phyloP scores from a whole-genome alignment of 2,113 vertebrate genomes.

The Scophthalmus maximus region DNA sequence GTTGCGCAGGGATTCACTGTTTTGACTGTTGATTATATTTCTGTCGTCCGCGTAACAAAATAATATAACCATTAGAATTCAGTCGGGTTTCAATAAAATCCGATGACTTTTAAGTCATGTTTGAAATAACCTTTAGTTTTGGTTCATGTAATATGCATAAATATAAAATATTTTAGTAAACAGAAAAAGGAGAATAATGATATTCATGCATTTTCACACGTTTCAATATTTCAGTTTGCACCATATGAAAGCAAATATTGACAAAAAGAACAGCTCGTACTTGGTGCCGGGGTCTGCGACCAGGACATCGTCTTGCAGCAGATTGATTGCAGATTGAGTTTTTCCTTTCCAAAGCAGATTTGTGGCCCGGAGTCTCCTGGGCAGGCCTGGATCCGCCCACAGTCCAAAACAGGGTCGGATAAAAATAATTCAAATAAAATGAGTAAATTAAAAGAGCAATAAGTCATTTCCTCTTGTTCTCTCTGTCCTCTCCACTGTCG shows the following conservation, averaged over 20 bases:
- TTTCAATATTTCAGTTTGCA: not conserved
- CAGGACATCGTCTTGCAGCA: slow-evolving; percentile 90
- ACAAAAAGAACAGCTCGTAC: slow-evolving; percentile 70
- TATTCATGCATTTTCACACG: no score
- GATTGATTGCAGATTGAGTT: slow-evolving; percentile 87
- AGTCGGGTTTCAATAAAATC: no score
- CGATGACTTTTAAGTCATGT: no score
- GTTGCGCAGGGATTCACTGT: no score
- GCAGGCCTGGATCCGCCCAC: slow-evolving; percentile 82
- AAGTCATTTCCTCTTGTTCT: not conserved
- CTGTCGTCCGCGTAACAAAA: no score
- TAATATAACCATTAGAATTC: no score
- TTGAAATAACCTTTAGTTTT: no score
- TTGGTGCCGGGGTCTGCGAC: slow-evolving; percentile 93
- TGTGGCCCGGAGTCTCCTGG: slow-evolving; percentile 88
- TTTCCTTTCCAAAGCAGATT: slow-evolving; percentile 91
- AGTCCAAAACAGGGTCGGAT: not conserved
- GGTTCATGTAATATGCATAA: no score
- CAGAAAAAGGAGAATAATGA: no score
- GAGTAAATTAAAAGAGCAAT: not conserved
- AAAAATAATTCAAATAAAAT: not conserved
- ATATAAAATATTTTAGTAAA: no score
- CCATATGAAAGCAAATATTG: not conserved
- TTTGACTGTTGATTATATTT: no score
- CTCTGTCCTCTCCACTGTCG: not conserved